Evolutionary conservation across 2,113 vertebrate genomes (phyloP), one percentile per base, ranked within the genome.

Genomic region (Actenoides lindsayi): DNA sequence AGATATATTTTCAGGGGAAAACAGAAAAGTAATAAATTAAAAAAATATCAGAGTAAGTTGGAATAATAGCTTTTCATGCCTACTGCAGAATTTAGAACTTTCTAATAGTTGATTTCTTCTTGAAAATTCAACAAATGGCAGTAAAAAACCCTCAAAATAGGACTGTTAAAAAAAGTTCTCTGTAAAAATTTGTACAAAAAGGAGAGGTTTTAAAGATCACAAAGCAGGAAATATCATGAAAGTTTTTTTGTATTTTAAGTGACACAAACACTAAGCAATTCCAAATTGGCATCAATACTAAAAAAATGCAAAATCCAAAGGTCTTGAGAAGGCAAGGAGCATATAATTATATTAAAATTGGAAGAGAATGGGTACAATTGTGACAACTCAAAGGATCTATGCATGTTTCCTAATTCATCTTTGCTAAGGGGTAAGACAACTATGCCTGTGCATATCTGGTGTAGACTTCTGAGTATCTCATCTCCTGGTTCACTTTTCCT

Each of bases 51-150:
- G 44, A 65, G 5, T 68, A 35, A 65, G 15, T 77, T 56, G 13
- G 2, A 5, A 53, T 74, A 50, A n/a, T 41, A 6, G 33, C 3
- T 31, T 83, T 42, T 76, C 53, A 37, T 46, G 25, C 2, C 6
- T 64, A 27, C 60, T 85, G 31, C 27, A 77, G n/a, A 39, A 78
- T 68, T 84, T 51, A 79, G 48, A 86, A 69, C 14, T 79, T 76
- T 75, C 23, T 83, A 93, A 54, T 48, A 51, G 19, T 51, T 90
- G 6, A 16, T 94, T 92, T 90, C 53, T 81, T 84, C 56, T 41
- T 92, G 64, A 53, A 11, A 78, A 37, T 63, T 78, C n/a, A 64
- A 75, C 33, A 76, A 93, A 92, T 2, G 3, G 3, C 7, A 65
- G 15, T 50, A 48, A 65, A 81, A 50, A 44, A 90, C 33, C 39